Conservation (phyloP, 2,797 vertebrate species). For the Crenuchus spilurus region DNA sequence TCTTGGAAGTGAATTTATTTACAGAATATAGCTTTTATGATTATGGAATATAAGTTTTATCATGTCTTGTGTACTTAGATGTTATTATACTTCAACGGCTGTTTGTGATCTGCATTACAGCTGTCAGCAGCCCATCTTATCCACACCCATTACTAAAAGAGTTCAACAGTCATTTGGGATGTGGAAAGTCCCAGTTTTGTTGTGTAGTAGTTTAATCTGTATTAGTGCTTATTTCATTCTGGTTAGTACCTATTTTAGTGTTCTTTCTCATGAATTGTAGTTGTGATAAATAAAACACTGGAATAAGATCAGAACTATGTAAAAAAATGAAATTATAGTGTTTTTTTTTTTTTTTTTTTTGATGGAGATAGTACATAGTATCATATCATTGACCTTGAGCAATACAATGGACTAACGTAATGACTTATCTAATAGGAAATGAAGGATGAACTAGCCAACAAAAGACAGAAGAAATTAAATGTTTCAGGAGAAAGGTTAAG, state of each 20-base stretch:
- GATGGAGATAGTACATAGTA: constrained; percentile 10
- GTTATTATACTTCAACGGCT: background rate
- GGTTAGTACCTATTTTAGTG: too few relatives aligned
- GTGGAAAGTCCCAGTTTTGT: constrained; percentile 15
- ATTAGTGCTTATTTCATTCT: too few relatives aligned
- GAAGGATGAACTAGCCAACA: constrained; percentile 7
- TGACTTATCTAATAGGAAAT: constrained; percentile 55
- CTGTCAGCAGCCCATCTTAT: constrained; percentile 9
- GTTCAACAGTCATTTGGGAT: constrained; percentile 25
- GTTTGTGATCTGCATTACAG: constrained; percentile 18
- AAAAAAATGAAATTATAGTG: background rate
- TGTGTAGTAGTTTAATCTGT: background rate
- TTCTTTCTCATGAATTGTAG: too few relatives aligned
- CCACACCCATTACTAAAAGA: constrained; percentile 24
- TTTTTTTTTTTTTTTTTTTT: too few relatives aligned
- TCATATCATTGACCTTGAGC: constrained; percentile 48
- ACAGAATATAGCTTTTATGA: constrained; percentile 16
- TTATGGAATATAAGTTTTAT: background rate
- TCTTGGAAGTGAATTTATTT: background rate
- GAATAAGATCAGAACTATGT: background rate
- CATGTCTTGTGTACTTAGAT: background rate
- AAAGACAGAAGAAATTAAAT: constrained; percentile 8
- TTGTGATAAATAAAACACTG: too few relatives aligned
- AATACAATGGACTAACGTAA: constrained; percentile 58
- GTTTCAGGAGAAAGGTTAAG: background rate